phyloP scores from a whole-genome alignment of 2,113 vertebrate species.

The Melospiza melodia region DNA sequence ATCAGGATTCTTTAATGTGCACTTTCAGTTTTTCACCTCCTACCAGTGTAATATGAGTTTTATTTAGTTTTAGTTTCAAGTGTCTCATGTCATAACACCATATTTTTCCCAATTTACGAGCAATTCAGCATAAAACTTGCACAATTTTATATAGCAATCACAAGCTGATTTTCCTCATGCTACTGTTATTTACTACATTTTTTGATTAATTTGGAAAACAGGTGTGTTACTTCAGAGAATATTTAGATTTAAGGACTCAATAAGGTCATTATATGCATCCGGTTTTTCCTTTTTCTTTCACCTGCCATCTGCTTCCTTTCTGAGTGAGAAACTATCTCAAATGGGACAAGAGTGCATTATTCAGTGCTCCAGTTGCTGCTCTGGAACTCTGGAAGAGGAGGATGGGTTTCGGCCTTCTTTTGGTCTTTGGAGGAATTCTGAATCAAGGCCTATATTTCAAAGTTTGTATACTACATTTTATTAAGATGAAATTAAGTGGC shows the following conservation, averaged over 20 bases:
- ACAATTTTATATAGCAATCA: not conserved
- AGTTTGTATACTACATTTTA: not conserved
- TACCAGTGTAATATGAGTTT: not conserved
- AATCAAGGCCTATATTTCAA: not conserved
- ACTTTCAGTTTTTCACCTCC: not conserved
- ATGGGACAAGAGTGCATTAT: not conserved
- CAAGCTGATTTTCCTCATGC: not conserved
- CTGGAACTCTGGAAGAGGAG: not conserved
- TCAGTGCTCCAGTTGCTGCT: not conserved
- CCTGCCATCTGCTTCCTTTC: not conserved
- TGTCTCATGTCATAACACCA: not conserved
- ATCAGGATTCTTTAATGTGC: not conserved
- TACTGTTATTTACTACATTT: not conserved
- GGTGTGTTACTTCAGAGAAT: not conserved
- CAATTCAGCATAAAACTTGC: not conserved
- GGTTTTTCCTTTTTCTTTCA: not conserved
- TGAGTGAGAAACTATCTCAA: not conserved
- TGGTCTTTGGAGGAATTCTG: not conserved
- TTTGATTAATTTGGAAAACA: not conserved
- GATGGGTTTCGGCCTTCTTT: not conserved
- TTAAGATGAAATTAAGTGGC: not conserved
- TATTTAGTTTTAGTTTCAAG: not conserved
- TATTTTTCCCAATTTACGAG: not conserved
- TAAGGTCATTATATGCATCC: not conserved
- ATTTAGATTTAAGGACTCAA: not conserved